phyloP scores from a whole-genome alignment of 2,797 vertebrate species.

The Antrozous pallidus region DNA sequence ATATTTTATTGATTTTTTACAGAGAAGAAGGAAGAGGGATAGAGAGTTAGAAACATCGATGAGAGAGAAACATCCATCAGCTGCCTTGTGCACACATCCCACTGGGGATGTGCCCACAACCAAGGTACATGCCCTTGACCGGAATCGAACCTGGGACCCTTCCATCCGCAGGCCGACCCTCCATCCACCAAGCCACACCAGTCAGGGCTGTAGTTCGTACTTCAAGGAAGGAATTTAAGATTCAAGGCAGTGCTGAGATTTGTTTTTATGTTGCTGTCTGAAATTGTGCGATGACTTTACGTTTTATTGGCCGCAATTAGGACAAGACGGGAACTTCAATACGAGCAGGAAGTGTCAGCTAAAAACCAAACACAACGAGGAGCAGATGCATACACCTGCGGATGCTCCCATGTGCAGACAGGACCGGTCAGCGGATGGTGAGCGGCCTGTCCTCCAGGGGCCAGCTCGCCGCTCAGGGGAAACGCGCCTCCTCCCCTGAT shows the following conservation, averaged over 20 bases:
- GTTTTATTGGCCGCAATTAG: neutral
- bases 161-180: too few relatives aligned
- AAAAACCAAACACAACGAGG: neutral
- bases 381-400: too few relatives aligned
- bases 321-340: neutral
- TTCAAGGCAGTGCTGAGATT: neutral
- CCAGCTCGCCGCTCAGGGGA: neutral
- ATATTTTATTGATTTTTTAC: too few relatives aligned
- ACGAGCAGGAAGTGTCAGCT: neutral
- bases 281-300: neutral
- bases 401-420: neutral
- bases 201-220: neutral
- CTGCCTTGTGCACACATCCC: too few relatives aligned
- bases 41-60: too few relatives aligned
- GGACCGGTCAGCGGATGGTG: neutral
- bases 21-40: too few relatives aligned
- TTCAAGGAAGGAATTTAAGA: neutral
- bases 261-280: neutral
- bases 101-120: too few relatives aligned
- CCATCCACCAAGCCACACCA: too few relatives aligned
- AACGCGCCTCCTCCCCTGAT: neutral
- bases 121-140: too few relatives aligned
- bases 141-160: too few relatives aligned
- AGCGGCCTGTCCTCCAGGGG: neutral
- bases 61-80: too few relatives aligned